Evolutionary conservation across 2,797 vertebrate species (phyloP), one percentile per base, ranked within the genome.

Genomic region (Brachyrhaphis roseni): DNA sequence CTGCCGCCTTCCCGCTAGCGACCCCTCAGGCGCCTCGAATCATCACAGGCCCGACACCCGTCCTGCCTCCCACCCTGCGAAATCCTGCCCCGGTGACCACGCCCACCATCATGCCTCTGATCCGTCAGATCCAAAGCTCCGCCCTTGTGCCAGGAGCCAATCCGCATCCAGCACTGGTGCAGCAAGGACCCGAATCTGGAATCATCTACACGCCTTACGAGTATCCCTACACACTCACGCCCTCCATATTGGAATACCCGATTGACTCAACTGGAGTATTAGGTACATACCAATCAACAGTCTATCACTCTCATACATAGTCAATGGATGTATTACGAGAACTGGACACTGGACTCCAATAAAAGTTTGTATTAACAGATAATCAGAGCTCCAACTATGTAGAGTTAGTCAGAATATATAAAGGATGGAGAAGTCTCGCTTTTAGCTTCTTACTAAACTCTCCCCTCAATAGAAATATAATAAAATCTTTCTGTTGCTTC

Each of bases 241-340:
- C 98, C 71, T 99, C 98, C 92, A 99, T 99, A 95, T 97, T 99
- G 95, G 98, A 99, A 96, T 99, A 99, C 88, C 98, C 98, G 73
- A 99, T 99, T 91, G 98, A 99, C 92, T 97, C 98, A 88, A 98
- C 97, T 92, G 98, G 98, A 94, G 97, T 99, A 91, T 97, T 99
- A 99, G 98, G 98, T 99, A 97, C 95, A 96, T 87, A 77, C 0
- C 68, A 76, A 47, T 51, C 68, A 80, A 36, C 78, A 34, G 78
- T 72, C 62, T 66, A 77, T 81, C 83, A 84, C 87, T 82, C 11
- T 64, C 81, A 81, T 90, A 87, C 36, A 45, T 87, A 15, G 89
- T 86, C 89, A 94, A 90, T 86, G 91, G 91, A 88, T 94, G 93
- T 94, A 93, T 94, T 93, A 92, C 81, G 87, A 87, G 91, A 93